Evolutionary conservation across 2,888 invertebrate species (phyloP), one percentile per base, ranked within the genome.

Genomic region (Ernsta delagoae): DNA sequence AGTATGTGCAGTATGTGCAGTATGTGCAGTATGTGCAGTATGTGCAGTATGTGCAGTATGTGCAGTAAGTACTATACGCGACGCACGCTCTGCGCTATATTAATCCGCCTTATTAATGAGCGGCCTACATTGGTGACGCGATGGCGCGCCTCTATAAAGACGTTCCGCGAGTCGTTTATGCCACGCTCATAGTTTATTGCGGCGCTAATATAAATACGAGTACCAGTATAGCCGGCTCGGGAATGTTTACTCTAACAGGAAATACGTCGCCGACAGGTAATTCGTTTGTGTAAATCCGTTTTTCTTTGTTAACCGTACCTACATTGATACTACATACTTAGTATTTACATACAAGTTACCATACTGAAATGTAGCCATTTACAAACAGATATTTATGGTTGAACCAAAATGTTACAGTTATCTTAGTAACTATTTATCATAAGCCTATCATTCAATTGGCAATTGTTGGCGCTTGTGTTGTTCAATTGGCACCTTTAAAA

Each of bases 141-240:
- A 24, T 24, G 24, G 45, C 59, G 45, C 60, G 16, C 50, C 50
- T 50, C 61, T 61, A 61, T 61, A 61, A 61, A 61, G 50, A 61
- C 36, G 48, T 43, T 63, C 65, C 56, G 34, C 34, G 61, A 56
- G 11, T 41, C 57, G 57, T 45, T 43, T 12, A 24, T 50, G 16
- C 50, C 50, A n/a, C 60, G 60, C 68, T 41, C 70, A 41, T 61
- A 50, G 61, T 50, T 61, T 61, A 63, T 53, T 11, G 54, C 54
- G 11, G 24, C 62, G n/a, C 39, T 54, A 50, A 16, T 54, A 63
- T 54, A 63, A 53, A 63, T 41, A 24, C 24, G 24, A 24, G 24
- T 24, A 24, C 24, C 24, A 24, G 24, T 24, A 53, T 16, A 39
- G 24, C 39, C 16, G 8, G 41, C 41, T 41, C 41, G 62, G 24